Conservation (phyloP, 2,888 invertebrate species). For the Pteria penguin region DNA sequence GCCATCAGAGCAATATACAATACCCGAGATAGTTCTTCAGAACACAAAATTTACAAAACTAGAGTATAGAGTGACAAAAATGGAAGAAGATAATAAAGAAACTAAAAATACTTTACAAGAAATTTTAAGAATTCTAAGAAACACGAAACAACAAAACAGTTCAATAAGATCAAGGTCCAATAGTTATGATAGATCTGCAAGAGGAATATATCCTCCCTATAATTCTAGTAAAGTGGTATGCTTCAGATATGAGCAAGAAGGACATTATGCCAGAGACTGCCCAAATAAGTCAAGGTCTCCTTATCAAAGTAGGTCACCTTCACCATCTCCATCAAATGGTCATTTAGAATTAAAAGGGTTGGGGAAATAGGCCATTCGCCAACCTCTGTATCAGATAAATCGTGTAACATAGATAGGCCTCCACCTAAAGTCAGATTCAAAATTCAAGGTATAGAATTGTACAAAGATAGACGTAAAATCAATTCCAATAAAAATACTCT, state of each 20-base stretch:
- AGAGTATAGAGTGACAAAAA: conserved; percentile 1
- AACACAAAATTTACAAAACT: not conserved
- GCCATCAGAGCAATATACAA: not conserved
- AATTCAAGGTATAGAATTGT: not conserved
- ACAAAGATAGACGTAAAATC: not conserved
- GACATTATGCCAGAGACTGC: conserved; percentile 18
- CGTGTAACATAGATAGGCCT: not conserved
- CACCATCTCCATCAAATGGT: not conserved
- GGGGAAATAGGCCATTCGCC: conserved; percentile 21
- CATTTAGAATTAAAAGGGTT: conserved; percentile 1
- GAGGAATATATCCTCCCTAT: not conserved
- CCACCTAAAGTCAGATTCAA: not conserved
- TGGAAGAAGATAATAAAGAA: conserved; percentile 5
- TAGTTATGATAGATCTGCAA: not conserved
- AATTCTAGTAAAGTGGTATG: not conserved
- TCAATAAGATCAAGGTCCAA: not conserved
- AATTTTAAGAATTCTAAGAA: not conserved
- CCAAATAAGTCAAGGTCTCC: not conserved
- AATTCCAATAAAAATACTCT: conserved; percentile 1
- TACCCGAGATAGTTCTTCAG: not conserved
- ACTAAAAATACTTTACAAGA: conserved; percentile 1
- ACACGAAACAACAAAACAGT: not conserved
- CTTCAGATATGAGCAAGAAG: not conserved
- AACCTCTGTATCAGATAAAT: too few relatives aligned
- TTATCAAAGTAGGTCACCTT: not conserved